phyloP scores from a whole-genome alignment of 2,797 vertebrate genomes.

The Thaleichthys pacificus region DNA sequence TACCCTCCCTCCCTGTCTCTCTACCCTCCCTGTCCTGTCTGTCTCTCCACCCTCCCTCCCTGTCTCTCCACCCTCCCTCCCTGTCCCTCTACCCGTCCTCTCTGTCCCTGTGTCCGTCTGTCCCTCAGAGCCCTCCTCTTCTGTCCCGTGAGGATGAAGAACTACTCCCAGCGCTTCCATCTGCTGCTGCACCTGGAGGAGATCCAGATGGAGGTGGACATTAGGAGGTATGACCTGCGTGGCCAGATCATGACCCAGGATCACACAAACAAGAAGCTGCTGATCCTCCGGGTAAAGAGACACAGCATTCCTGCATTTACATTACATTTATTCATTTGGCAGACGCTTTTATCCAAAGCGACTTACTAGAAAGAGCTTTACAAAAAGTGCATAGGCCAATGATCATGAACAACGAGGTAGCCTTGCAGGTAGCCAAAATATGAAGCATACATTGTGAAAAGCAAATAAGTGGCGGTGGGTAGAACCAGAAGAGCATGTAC shows the following conservation, averaged over 20 bases:
- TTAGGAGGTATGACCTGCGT: conserved; percentile 81
- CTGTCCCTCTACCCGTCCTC: not conserved
- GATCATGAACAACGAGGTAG: no score
- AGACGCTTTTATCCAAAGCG: no score
- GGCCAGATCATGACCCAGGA: conserved; percentile 77
- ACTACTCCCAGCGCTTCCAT: conserved; percentile 77
- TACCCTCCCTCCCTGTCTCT: not conserved
- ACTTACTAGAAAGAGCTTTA: no score
- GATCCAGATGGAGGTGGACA: conserved; percentile 90
- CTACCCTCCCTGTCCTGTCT: conserved; percentile 53
- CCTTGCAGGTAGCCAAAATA: no score
- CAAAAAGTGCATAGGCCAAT: no score
- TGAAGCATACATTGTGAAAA: no score
- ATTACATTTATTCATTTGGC: no score
- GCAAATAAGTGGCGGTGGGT: no score
- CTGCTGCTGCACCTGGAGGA: conserved; percentile 91
- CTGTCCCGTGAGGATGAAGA: conserved; percentile 69
- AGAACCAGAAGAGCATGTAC: no score
- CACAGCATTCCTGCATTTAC: no score
- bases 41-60: no score
- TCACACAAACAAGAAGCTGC: conserved; percentile 59
- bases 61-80: not conserved
- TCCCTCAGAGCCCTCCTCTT: conserved; percentile 69
- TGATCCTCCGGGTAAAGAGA: conserved; percentile 74
- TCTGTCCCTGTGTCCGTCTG: not conserved